Percentiles rank a stretch among this genome's conserved stretches.
phyloP scores from a whole-genome alignment of 2,113 vertebrate genomes.

The Cottus gobio region DNA sequence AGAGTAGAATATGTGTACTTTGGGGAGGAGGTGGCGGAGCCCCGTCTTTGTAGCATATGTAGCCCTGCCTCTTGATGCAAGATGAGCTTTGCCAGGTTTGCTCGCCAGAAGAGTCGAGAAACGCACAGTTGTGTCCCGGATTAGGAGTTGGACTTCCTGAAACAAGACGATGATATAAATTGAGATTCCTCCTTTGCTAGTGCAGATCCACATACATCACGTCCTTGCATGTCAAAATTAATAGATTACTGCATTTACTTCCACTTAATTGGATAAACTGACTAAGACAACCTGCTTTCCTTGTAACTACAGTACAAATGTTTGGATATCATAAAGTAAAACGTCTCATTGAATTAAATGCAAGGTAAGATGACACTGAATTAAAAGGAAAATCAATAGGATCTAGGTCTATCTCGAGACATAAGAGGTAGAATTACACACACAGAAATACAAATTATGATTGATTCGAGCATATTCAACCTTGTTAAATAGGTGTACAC shows the following conservation, averaged over 20 bases:
- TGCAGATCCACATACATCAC: neutral
- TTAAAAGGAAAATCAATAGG: too few species aligned
- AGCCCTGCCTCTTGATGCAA: conserved; percentile 88
- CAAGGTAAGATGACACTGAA: too few species aligned
- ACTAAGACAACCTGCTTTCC: neutral
- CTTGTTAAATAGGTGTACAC: neutral
- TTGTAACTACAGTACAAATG: neutral
- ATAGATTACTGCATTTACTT: neutral
- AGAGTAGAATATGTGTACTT: conserved; percentile 21
- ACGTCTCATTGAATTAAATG: neutral
- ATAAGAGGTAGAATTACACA: neutral
- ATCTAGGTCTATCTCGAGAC: too few species aligned
- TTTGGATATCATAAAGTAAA: neutral
- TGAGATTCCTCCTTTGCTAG: neutral
- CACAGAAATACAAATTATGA: neutral
- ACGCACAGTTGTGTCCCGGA: conserved; percentile 88
- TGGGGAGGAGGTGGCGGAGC: conserved; percentile 52
- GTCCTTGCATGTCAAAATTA: neutral
- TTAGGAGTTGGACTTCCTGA: conserved; percentile 89
- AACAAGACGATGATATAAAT: conserved; percentile 12
- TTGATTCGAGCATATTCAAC: too few species aligned
- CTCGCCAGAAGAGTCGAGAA: conserved; percentile 82
- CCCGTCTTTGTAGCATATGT: conserved; percentile 90
- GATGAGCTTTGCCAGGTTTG: conserved; percentile 88
- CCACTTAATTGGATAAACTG: neutral